These are phyloP conservation scores for Anarrhichthys ocellatus DNA, from an alignment of 2,113 vertebrate species.

Conservation along the genomic window DNA sequence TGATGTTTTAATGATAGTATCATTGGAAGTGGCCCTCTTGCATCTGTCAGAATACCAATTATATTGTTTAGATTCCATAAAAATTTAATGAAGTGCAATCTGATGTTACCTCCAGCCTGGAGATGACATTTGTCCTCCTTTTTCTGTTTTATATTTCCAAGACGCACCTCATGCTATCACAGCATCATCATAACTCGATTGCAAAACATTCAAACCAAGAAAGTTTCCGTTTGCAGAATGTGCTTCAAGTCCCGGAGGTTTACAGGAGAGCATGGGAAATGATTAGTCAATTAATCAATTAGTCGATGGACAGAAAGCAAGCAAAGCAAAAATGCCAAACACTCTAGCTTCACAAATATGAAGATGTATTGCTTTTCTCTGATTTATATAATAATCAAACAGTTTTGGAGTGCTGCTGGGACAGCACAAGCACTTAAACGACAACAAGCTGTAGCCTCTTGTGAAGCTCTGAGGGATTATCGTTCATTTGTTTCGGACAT, in stretches of 20 bases:
- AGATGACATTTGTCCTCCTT: slow-evolving; percentile 37
- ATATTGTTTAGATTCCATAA: slow-evolving; percentile 74
- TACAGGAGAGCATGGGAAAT: background rate
- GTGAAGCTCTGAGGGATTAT: background rate
- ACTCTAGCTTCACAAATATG: background rate
- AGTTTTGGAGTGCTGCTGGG: background rate
- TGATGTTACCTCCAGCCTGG: background rate
- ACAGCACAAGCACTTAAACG: background rate
- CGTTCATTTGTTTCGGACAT: background rate
- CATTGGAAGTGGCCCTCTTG: slow-evolving; percentile 59
- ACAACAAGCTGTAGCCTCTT: background rate
- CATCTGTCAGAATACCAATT: slow-evolving; percentile 66
- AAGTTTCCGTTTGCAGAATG: background rate
- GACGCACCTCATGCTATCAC: background rate
- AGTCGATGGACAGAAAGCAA: background rate
- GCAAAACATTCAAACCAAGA: background rate
- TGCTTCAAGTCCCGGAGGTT: background rate
- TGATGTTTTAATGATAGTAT: slow-evolving; percentile 79
- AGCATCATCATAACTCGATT: background rate
- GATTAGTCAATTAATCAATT: background rate
- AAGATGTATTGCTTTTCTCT: background rate
- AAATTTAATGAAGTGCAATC: slow-evolving; percentile 65
- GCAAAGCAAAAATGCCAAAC: background rate
- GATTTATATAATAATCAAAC: background rate
- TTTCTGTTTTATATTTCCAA: slow-evolving; percentile 4